phyloP scores from a whole-genome alignment of 35 echinoderm and acorn worm genomes.

The Amphiura filiformis region DNA sequence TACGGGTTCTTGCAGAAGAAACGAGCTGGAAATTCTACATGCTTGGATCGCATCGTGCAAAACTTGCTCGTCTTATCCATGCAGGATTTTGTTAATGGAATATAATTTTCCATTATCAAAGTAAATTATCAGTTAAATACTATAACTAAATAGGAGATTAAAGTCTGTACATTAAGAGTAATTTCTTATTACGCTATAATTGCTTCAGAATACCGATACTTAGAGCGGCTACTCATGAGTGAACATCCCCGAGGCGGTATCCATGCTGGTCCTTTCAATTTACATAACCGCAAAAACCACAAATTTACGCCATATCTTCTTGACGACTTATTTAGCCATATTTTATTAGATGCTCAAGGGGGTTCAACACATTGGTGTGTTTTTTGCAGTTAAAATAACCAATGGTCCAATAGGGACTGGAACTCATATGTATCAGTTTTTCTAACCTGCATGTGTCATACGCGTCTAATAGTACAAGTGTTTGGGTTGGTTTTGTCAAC shows the following conservation, averaged over 20 bases:
- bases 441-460: not conserved
- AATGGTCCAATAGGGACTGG: not conserved
- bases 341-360: conserved; percentile 11
- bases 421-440: not conserved
- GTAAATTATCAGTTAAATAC: not conserved
- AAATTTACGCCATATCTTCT: not conserved
- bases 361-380: not conserved
- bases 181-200: not conserved
- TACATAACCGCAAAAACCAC: conserved; percentile 11
- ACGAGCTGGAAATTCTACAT: no score
- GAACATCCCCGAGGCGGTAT: not conserved
- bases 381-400: not conserved
- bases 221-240: not conserved
- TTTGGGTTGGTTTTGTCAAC: not conserved
- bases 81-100: not conserved
- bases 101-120: not conserved
- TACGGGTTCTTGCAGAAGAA: no score
- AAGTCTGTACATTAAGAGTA: not conserved
- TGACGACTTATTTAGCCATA: not conserved
- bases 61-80: no score
- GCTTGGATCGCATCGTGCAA: no score
- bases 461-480: not conserved
- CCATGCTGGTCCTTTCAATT: not conserved
- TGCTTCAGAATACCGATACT: conserved; percentile 1
- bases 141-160: not conserved